These are phyloP conservation scores for Perizoma flavofasciatum DNA, from an alignment of 2,888 invertebrate species.

Conservation along the genomic window DNA sequence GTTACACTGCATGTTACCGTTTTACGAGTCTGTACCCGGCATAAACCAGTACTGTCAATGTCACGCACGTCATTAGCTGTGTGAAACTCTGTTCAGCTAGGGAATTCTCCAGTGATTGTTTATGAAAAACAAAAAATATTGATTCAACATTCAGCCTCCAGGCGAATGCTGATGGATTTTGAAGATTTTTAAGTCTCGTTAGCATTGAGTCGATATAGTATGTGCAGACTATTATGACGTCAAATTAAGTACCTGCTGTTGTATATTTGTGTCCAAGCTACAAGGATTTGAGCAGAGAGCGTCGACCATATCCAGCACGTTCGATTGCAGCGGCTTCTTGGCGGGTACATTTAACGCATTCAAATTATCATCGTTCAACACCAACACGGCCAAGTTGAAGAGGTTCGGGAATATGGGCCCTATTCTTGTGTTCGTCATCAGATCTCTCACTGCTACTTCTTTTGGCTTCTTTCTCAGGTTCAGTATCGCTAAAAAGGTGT, in stretches of 20 bases:
- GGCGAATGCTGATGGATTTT: no score
- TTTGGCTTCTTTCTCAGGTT: constrained; percentile 79
- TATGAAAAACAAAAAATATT: no score
- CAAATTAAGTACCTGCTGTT: constrained; percentile 74
- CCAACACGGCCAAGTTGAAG: constrained; percentile 83
- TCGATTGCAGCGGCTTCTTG: constrained; percentile 74
- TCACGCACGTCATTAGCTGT: no score
- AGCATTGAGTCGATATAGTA: no score
- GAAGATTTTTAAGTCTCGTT: no score
- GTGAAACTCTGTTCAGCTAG: no score
- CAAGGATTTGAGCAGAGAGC: constrained; percentile 84
- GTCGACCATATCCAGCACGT: constrained; percentile 82
- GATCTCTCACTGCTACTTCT: constrained; percentile 80
- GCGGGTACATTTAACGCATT: constrained; percentile 77
- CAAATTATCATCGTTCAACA: constrained; percentile 82
- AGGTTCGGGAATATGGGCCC: constrained; percentile 85
- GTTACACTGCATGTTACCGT: no score
- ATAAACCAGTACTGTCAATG: no score
- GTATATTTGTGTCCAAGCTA: constrained; percentile 81
- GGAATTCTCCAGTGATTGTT: no score
- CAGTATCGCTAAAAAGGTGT: constrained; percentile 68
- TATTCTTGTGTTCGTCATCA: constrained; percentile 82
- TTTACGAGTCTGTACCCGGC: no score
- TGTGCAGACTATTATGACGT: no score
- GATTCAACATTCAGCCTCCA: no score